Evolutionary conservation across 2,888 invertebrate genomes (phyloP).

Genomic region (Eumacrocentrus americanus): DNA sequence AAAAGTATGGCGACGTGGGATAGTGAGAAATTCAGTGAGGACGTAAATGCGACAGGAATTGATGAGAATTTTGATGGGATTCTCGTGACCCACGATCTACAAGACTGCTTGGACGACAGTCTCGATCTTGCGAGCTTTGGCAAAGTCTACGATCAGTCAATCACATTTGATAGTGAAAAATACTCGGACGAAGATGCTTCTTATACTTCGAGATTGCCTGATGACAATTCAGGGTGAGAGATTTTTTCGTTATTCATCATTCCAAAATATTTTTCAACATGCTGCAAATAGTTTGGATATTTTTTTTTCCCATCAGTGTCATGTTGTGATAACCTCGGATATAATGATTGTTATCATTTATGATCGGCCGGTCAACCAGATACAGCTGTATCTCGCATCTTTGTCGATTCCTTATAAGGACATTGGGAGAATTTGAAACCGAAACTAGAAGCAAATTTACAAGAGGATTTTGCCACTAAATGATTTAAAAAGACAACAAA

Average conservation of each 20-base stretch:
- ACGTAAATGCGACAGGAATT: conserved; percentile 47
- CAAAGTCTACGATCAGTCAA: conserved; percentile 63
- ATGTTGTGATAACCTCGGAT: not conserved
- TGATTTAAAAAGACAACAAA: no score
- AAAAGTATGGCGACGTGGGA: conserved; percentile 60
- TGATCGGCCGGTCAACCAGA: conserved; percentile 18
- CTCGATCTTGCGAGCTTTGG: conserved; percentile 62
- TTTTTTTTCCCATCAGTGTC: not conserved
- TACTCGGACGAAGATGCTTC: conserved; percentile 58
- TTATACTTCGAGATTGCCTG: conserved; percentile 60
- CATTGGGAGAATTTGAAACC: conserved; percentile 51
- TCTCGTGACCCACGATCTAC: conserved; percentile 64
- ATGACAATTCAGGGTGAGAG: conserved; percentile 64
- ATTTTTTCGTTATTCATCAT: conserved; percentile 25
- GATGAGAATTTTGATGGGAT: conserved; percentile 59
- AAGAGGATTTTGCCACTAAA: no score
- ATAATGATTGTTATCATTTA: conserved; percentile 29
- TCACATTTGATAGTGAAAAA: conserved; percentile 57
- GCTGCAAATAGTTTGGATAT: not conserved
- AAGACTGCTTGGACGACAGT: conserved; percentile 64
- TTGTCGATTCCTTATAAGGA: conserved; percentile 54
- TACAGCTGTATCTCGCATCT: conserved; percentile 15
- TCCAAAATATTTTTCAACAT: conserved; percentile 10
- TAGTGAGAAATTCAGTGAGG: conserved; percentile 52
- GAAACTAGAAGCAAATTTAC: no score